Percentiles rank a stretch among this genome's conserved stretches.
Conservation (phyloP, 23 tunicate genomes). For the Aplidium turbinatum region DNA sequence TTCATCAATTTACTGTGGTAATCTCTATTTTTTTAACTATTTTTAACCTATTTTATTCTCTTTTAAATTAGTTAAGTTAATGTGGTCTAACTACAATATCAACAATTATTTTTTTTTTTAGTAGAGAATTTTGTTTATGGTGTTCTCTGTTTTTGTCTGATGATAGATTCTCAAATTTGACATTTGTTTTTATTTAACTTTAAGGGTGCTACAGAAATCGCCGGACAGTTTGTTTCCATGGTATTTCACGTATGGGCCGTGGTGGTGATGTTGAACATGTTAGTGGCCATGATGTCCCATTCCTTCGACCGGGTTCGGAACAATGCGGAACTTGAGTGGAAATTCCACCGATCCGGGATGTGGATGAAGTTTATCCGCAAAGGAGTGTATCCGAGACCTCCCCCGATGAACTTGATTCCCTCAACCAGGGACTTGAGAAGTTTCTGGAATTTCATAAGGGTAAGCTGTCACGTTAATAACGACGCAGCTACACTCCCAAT, state of each 20-base stretch:
- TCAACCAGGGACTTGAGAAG: constrained; percentile 39
- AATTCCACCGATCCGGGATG: constrained; percentile 65
- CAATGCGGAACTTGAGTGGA: constrained; percentile 77
- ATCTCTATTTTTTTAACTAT: too few species aligned
- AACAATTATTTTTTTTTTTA: too few species aligned
- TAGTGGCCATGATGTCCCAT: constrained; percentile 80
- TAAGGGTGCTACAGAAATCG: constrained; percentile 28
- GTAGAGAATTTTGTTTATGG: too few species aligned
- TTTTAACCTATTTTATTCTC: too few species aligned
- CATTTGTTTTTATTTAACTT: too few species aligned
- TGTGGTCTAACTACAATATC: too few species aligned
- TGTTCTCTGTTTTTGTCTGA: too few species aligned
- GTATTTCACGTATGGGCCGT: constrained; percentile 69
- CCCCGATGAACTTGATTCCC: constrained; percentile 70
- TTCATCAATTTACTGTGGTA: too few species aligned
- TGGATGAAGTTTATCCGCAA: constrained; percentile 74
- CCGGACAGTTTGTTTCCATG: constrained; percentile 51
- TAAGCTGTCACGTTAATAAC: too few species aligned
- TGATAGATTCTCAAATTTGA: too few species aligned
- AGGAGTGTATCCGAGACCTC: constrained; percentile 62
- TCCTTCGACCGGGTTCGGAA: constrained; percentile 75
- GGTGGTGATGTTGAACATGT: constrained; percentile 74
- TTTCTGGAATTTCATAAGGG: constrained; percentile 16
- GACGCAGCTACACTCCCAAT: too few species aligned
- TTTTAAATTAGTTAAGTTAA: too few species aligned